These are phyloP conservation scores for Patiria miniata DNA, from an alignment of 35 echinoderm and acorn worm species.

Conservation along the genomic window DNA sequence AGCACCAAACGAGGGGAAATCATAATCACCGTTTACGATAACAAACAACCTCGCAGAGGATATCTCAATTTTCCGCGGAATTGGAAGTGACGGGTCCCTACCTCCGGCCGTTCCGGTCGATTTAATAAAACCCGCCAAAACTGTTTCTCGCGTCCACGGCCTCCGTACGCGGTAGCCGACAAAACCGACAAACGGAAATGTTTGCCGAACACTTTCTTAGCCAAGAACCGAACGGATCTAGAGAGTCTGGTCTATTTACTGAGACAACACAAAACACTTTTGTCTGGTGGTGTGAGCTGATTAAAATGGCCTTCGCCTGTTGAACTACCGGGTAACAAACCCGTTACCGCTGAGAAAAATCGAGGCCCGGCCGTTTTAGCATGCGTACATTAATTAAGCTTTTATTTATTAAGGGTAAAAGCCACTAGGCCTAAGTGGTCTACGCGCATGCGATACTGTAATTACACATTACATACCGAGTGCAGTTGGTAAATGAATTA, in stretches of 20 bases:
- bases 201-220: slow-evolving; percentile 1
- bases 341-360: no score
- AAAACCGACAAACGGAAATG: slow-evolving; percentile 2
- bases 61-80: slow-evolving; percentile 18
- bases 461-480: no score
- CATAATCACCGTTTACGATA: not conserved
- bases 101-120: slow-evolving; percentile 16
- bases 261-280: slow-evolving; percentile 25
- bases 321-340: no score
- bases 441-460: no score
- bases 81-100: not conserved
- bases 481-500: no score
- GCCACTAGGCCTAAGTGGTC: no score
- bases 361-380: no score
- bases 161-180: not conserved
- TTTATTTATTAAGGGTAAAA: no score
- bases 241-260: not conserved
- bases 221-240: not conserved
- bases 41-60: not conserved
- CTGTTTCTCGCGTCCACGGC: not conserved
- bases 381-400: no score
- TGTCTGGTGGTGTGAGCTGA: not conserved
- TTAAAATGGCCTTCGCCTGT: slow-evolving; percentile 16
- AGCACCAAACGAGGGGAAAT: not conserved
- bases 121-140: not conserved